Evolutionary conservation across 2,113 vertebrate genomes (phyloP).

Genomic region (Anolis sagrei): DNA sequence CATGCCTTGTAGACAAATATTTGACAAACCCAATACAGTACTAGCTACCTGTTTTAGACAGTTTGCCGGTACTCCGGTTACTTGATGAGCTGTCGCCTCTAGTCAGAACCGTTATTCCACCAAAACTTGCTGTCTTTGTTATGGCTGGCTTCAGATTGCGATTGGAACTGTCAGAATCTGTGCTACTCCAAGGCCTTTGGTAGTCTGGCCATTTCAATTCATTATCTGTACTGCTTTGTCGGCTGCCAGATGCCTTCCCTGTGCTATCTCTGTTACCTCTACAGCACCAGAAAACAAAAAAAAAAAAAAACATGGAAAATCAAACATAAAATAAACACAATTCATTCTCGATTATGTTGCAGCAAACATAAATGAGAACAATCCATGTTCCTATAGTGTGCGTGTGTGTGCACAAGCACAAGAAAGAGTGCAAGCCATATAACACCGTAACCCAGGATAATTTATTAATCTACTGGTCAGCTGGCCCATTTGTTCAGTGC

Average conservation of each 20-base stretch:
- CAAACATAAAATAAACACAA: conserved; percentile 1
- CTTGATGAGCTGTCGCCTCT: conserved; percentile 81
- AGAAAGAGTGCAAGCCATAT: neutral
- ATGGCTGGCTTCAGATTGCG: conserved; percentile 84
- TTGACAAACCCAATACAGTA: conserved; percentile 63
- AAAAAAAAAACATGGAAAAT: conserved; percentile 43
- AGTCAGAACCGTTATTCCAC: conserved; percentile 83
- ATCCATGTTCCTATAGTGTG: neutral
- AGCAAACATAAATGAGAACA: neutral
- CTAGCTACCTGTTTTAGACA: conserved; percentile 87
- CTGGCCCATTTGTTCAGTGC: neutral
- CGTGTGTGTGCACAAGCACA: neutral
- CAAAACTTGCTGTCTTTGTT: conserved; percentile 84
- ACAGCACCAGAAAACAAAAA: conserved; percentile 33
- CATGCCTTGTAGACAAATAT: neutral
- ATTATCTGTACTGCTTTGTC: conserved; percentile 91
- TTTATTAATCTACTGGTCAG: neutral
- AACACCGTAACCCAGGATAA: neutral
- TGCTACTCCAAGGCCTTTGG: conserved; percentile 95
- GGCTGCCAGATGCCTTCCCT: conserved; percentile 88
- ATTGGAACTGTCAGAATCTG: conserved; percentile 91
- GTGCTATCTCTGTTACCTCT: conserved; percentile 90
- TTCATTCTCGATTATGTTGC: neutral
- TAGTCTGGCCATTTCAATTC: conserved; percentile 89
- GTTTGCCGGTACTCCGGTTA: conserved; percentile 83